Evolutionary conservation across 2,888 invertebrate genomes (phyloP), one percentile per base, ranked within the genome.

Genomic region (Gastrophysa polygoni): DNA sequence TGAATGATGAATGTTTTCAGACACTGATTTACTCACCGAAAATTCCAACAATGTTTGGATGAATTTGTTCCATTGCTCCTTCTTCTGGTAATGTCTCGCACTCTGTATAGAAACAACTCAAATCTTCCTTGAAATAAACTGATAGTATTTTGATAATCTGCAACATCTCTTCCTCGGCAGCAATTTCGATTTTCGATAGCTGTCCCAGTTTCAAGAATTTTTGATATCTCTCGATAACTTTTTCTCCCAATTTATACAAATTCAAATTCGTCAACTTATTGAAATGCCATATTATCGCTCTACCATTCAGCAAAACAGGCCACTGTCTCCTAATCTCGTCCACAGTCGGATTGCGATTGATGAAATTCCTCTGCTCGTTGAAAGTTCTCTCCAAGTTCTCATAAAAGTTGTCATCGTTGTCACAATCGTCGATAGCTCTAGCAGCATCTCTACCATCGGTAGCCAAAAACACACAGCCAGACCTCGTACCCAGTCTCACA

Each of bases 101-200:
- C 43, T 63, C 46, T 1, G 16, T 17, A 29, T 46, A 54, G 14
- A 54, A 38, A 11, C 21, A n/a, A n/a, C 14, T 38, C 28, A 60
- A 57, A 28, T 64, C 64, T 52, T 64, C 64, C 32, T 64, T 64
- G 21, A 64, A 64, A 47, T 64, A 56, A 11, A 14, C 48, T 1
- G 64, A 44, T 14, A 63, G 34, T 14, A 59, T 16, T 44, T 54
- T 44, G 11, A 64, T 24, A 24, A 34, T 17, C 16, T 18, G 21
- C n/a, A 57, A 24, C 14, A 44, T n/a, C 24, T 44, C 46, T 14
- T 38, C 43, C 14, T 56, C 28, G 18, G n/a, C n/a, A 10, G 29
- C 10, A 8, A 32, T 10, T 8, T 32, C 29, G 10, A 32, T 32
- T 10, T 32, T 32, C 8, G 29, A 32, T 10, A 8, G 10, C 2